Conservation (phyloP, 2,888 invertebrate species). For the Drosophila pegasa region DNA sequence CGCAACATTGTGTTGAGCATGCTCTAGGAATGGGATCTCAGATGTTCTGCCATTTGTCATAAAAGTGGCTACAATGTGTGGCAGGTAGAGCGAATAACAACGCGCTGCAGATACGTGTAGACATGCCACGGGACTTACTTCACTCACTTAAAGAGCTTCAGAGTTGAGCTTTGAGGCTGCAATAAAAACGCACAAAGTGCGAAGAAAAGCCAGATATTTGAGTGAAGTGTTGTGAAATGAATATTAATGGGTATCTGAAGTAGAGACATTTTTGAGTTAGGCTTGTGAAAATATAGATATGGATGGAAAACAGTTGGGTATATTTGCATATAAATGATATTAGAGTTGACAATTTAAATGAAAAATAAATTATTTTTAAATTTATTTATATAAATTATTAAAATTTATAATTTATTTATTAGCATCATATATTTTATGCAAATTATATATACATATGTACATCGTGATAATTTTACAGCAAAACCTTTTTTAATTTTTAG, state of each 20-base stretch:
- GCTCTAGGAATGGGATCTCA: slow-evolving; percentile 17
- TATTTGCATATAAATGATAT: not conserved
- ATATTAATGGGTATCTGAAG: not conserved
- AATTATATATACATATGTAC: too few species aligned
- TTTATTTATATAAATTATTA: too few species aligned
- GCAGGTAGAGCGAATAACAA: slow-evolving; percentile 41
- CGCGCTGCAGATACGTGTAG: not conserved
- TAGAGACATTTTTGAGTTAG: not conserved
- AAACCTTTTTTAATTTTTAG: too few species aligned
- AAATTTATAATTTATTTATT: too few species aligned
- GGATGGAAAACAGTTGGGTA: not conserved
- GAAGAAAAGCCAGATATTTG: not conserved
- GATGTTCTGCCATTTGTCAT: slow-evolving; percentile 67
- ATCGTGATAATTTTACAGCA: too few species aligned
- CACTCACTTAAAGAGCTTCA: slow-evolving; percentile 13
- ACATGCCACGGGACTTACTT: not conserved
- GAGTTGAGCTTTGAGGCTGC: not conserved
- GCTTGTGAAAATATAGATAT: not conserved
- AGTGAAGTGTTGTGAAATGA: not conserved
- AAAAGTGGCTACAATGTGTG: slow-evolving; percentile 77
- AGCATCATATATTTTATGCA: too few species aligned
- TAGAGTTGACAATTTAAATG: too few species aligned
- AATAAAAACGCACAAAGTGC: slow-evolving; percentile 11
- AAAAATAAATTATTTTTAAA: too few species aligned
- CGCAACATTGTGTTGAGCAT: slow-evolving; percentile 68